Evolutionary conservation across 2,113 vertebrate genomes (phyloP).

Genomic region (Porphyrio hochstetteri): DNA sequence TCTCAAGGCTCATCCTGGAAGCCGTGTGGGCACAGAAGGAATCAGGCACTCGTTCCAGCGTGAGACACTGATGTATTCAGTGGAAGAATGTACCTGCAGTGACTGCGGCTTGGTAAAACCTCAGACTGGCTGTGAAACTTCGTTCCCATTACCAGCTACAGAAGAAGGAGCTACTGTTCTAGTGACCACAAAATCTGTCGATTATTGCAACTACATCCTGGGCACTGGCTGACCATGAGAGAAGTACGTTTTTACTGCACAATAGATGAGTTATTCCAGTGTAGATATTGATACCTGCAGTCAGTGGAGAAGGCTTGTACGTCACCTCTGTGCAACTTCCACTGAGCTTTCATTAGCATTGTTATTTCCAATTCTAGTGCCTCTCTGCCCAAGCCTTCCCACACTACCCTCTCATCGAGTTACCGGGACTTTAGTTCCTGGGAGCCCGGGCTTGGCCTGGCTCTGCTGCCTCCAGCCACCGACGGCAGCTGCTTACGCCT

Average conservation of each 20-base stretch:
- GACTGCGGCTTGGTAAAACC: slow-evolving; percentile 56
- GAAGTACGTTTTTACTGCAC: neutral
- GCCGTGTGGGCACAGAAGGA: neutral
- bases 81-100: slow-evolving; percentile 72
- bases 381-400: neutral
- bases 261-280: neutral
- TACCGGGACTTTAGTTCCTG: no score
- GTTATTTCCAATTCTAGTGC: neutral
- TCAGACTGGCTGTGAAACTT: slow-evolving; percentile 50
- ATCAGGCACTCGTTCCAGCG: neutral
- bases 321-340: neutral
- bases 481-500: no score
- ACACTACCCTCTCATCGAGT: neutral
- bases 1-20: neutral
- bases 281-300: neutral
- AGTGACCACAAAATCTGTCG: slow-evolving; percentile 82
- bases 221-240: slow-evolving; percentile 6
- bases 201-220: slow-evolving; percentile 57
- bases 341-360: neutral
- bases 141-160: slow-evolving; percentile 81
- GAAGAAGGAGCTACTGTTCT: slow-evolving; percentile 82
- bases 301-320: neutral
- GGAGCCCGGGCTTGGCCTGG: no score
- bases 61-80: slow-evolving; percentile 59
- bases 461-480: no score